Conservation (phyloP, 1,140 invertebrate genomes). For the Propsilocerus akamusi region DNA sequence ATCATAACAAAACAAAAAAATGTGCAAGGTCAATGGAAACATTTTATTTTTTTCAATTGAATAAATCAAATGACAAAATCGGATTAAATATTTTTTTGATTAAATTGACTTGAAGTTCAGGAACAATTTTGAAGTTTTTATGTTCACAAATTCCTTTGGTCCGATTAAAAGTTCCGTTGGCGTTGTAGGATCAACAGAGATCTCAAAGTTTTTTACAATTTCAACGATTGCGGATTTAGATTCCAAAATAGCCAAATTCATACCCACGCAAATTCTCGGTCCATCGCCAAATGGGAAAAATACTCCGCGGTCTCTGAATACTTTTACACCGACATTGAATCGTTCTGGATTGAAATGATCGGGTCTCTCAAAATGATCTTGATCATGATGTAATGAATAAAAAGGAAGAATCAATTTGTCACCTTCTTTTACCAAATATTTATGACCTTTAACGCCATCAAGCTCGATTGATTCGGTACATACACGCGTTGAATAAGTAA, state of each 20-base stretch:
- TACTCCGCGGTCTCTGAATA: constrained; percentile 20
- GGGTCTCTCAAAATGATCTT: constrained; percentile 33
- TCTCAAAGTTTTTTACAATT: constrained; percentile 12
- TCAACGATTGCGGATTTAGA: constrained; percentile 15
- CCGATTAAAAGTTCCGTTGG: constrained; percentile 11
- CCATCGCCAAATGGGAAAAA: constrained; percentile 45
- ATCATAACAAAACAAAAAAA: no score
- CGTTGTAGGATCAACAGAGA: constrained; percentile 13
- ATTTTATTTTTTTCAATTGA: no score
- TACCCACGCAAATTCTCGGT: constrained; percentile 14
- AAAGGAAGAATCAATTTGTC: constrained; percentile 16
- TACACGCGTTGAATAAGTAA: not conserved
- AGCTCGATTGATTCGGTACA: constrained; percentile 7
- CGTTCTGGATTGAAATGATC: constrained; percentile 42
- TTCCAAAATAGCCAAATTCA: constrained; percentile 15
- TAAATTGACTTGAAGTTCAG: not conserved
- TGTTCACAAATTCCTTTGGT: constrained; percentile 13
- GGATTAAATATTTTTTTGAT: no score
- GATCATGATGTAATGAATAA: constrained; percentile 22
- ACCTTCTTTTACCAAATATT: constrained; percentile 14
- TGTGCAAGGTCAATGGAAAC: no score
- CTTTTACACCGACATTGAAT: constrained; percentile 27
- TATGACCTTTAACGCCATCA: constrained; percentile 5
- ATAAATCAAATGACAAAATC: no score
- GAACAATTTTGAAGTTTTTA: not conserved